Percentiles rank a stretch among this genome's conserved stretches.
Evolutionary conservation across 2,888 invertebrate species (phyloP).

Genomic region (Spodoptera exigua): DNA sequence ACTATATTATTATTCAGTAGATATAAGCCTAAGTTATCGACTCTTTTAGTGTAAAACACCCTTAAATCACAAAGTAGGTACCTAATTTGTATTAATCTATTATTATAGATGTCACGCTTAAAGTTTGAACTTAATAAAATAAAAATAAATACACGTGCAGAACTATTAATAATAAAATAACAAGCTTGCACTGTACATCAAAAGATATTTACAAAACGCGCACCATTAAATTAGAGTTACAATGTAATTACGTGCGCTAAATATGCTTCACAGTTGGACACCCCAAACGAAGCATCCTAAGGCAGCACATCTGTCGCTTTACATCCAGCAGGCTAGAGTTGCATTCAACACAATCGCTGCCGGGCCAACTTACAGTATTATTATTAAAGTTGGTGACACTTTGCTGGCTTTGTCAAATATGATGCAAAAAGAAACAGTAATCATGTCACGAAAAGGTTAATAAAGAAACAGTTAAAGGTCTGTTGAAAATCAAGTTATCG

Average conservation of each 20-base stretch:
- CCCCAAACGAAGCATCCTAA: constrained; percentile 15
- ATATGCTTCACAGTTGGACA: constrained; percentile 8
- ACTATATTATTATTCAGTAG: too few species aligned
- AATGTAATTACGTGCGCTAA: constrained; percentile 1
- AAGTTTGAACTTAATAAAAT: too few species aligned
- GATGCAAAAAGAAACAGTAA: constrained; percentile 48
- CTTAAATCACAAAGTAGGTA: too few species aligned
- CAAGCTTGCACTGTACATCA: too few species aligned
- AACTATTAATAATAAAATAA: too few species aligned
- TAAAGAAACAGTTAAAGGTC: constrained; percentile 59
- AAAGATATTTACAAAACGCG: constrained; percentile 8
- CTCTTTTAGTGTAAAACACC: too few species aligned
- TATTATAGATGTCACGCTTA: too few species aligned
- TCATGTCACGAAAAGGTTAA: constrained; percentile 58
- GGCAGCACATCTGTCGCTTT: constrained; percentile 32
- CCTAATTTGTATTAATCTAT: too few species aligned
- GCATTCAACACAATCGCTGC: constrained; percentile 12
- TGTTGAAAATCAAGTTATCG: constrained; percentile 62
- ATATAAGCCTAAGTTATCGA: too few species aligned
- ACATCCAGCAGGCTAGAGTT: constrained; percentile 9
- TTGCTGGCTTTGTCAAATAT: constrained; percentile 33
- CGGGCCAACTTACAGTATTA: constrained; percentile 6
- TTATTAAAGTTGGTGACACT: constrained; percentile 13
- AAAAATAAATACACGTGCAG: too few species aligned
- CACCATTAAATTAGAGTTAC: not conserved